Evolutionary conservation across 2,888 invertebrate species (phyloP).

Genomic region (Caenorhabditis panamensis): DNA sequence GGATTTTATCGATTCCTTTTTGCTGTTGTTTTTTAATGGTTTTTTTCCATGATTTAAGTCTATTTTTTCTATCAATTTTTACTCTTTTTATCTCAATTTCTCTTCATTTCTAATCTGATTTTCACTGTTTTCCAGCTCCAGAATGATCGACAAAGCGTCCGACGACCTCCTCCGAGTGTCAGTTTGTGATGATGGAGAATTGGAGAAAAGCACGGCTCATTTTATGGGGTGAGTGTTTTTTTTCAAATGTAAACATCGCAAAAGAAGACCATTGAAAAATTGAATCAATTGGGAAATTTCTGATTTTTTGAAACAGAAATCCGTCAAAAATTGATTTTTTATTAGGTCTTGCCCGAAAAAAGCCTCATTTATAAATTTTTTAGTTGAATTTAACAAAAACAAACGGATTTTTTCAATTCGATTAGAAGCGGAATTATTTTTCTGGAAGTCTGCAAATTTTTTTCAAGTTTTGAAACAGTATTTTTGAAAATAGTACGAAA

Average conservation of each 20-base stretch:
- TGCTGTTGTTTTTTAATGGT: neutral
- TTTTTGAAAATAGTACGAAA: too few relatives aligned
- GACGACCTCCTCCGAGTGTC: slow-evolving; percentile 50
- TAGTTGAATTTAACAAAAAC: too few relatives aligned
- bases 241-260: neutral
- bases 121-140: neutral
- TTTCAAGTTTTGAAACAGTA: too few relatives aligned
- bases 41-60: neutral
- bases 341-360: too few relatives aligned
- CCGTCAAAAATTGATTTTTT: too few relatives aligned
- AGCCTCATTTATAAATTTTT: too few relatives aligned
- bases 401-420: too few relatives aligned
- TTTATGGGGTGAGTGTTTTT: slow-evolving; percentile 32
- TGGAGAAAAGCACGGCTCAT: slow-evolving; percentile 41
- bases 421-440: too few relatives aligned
- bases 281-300: neutral
- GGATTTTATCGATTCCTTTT: neutral
- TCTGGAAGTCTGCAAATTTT: too few relatives aligned
- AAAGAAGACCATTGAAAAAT: neutral
- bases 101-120: neutral
- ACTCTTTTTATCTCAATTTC: neutral
- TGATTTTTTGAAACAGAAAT: neutral
- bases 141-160: slow-evolving; percentile 45
- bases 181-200: slow-evolving; percentile 58
- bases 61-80: slow-evolving; percentile 6